Percentiles rank a stretch among this genome's conserved stretches.
phyloP scores from a whole-genome alignment of 2,113 vertebrate species.

The Furnarius figulus region DNA sequence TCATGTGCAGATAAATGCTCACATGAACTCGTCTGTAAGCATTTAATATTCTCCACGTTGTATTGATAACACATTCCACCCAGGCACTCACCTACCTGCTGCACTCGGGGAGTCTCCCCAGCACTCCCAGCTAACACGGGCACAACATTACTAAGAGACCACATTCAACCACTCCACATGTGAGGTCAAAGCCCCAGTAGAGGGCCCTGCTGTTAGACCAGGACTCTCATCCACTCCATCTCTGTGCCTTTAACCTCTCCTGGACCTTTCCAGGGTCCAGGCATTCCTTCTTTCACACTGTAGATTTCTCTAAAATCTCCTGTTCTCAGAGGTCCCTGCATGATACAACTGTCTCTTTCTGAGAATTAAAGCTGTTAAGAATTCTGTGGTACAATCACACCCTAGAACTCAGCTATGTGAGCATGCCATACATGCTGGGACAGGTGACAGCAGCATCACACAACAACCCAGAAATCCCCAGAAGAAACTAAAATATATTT shows the following conservation, averaged over 20 bases:
- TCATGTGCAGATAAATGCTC: neutral
- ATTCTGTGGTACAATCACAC: neutral
- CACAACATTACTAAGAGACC: neutral
- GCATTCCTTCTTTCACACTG: neutral
- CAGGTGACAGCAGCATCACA: neutral
- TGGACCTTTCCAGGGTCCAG: neutral
- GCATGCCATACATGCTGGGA: neutral
- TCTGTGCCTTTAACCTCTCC: neutral
- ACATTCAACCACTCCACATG: neutral
- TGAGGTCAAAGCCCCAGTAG: neutral
- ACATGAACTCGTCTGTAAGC: neutral
- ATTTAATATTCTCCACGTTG: neutral
- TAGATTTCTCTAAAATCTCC: neutral
- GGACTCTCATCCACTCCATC: neutral
- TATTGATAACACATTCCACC: neutral
- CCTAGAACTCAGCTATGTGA: neutral
- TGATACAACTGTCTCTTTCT: neutral
- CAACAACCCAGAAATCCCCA: neutral
- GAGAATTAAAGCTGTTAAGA: neutral
- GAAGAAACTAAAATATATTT: neutral
- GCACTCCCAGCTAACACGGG: rapidly evolving
- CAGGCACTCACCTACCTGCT: neutral
- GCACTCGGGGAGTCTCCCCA: neutral
- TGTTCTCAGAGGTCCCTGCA: neutral
- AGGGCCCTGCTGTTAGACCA: neutral